These are phyloP conservation scores for Rhagophthalmus giganteus DNA, from an alignment of 2,888 invertebrate genomes.

Conservation along the genomic window DNA sequence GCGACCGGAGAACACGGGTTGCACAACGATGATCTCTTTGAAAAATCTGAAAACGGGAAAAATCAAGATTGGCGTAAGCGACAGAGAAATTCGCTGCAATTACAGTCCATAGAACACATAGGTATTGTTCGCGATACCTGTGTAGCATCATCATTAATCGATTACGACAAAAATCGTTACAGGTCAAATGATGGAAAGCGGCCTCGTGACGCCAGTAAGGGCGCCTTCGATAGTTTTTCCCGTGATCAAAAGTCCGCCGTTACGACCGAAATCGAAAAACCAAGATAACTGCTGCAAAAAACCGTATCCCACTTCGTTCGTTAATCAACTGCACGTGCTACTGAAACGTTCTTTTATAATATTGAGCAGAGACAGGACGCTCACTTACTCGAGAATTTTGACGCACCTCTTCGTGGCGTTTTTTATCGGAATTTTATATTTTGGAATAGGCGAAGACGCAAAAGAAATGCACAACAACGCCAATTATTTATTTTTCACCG, in stretches of 20 bases:
- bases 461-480: slow-evolving; percentile 81
- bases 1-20: slow-evolving; percentile 75
- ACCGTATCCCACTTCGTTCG: slow-evolving; percentile 62
- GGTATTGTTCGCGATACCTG: slow-evolving; percentile 46
- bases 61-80: slow-evolving; percentile 59
- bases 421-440: slow-evolving; percentile 81
- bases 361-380: slow-evolving; percentile 70
- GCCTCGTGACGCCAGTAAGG: slow-evolving; percentile 59
- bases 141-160: no score
- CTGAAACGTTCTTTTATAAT: slow-evolving; percentile 66
- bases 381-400: slow-evolving; percentile 74
- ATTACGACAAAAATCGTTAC: no score
- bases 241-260: slow-evolving; percentile 25
- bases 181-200: slow-evolving; percentile 60
- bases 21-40: slow-evolving; percentile 58
- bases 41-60: slow-evolving; percentile 65
- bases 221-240: slow-evolving; percentile 51
- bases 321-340: slow-evolving; percentile 63
- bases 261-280: slow-evolving; percentile 31
- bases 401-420: slow-evolving; percentile 82
- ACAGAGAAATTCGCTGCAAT: slow-evolving; percentile 50
- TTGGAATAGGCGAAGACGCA: slow-evolving; percentile 85
- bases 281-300: slow-evolving; percentile 38
- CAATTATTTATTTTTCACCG: slow-evolving; percentile 86
- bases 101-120: slow-evolving; percentile 50